phyloP scores from a whole-genome alignment of 2,888 invertebrate species.

The Sminthurinus aureus region DNA sequence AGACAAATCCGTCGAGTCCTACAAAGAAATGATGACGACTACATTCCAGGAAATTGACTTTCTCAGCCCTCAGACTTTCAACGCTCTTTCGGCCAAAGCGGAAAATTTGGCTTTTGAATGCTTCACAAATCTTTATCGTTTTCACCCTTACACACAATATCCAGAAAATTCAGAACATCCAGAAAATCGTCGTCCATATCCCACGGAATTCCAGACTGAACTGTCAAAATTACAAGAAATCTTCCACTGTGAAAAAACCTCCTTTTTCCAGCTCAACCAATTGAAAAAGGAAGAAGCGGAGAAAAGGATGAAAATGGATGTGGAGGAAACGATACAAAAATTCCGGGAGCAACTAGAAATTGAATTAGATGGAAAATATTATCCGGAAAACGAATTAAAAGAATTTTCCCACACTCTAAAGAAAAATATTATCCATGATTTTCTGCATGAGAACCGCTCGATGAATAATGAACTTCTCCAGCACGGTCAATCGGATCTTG shows the following conservation, averaged over 20 bases:
- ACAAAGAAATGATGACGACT: not conserved
- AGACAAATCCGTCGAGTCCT: not conserved
- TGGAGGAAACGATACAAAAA: not conserved
- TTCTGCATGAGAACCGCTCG: too few species aligned
- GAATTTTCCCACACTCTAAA: not conserved
- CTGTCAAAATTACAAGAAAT: not conserved
- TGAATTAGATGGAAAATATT: not conserved
- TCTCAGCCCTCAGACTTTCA: too few species aligned
- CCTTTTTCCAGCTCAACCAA: not conserved
- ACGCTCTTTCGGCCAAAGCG: too few species aligned
- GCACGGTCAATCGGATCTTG: too few species aligned
- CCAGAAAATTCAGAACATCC: not conserved
- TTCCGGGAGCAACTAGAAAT: not conserved
- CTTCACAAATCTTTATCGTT: too few species aligned
- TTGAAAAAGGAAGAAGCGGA: not conserved
- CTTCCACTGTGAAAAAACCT: not conserved
- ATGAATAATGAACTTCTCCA: too few species aligned
- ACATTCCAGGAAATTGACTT: too few species aligned
- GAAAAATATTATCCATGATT: too few species aligned
- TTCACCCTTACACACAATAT: too few species aligned
- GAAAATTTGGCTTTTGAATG: too few species aligned
- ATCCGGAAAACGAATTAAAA: not conserved
- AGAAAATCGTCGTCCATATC: too few species aligned
- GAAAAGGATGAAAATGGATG: not conserved
- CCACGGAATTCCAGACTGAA: not conserved